These are phyloP conservation scores for Panagrolaimus sp. DNA, from an alignment of 1,140 invertebrate species.

Conservation along the genomic window DNA sequence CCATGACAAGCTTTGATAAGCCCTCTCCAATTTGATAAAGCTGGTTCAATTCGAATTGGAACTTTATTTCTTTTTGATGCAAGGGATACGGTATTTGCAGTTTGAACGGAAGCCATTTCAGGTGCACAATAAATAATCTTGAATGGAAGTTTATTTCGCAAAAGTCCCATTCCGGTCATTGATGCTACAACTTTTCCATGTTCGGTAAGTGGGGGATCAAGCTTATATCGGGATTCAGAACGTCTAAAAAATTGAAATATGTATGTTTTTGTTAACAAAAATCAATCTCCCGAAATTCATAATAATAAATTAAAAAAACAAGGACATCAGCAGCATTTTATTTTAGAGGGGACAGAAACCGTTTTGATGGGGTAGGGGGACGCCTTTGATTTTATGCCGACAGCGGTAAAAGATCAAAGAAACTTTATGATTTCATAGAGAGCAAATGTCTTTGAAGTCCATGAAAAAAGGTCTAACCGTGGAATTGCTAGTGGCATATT, in stretches of 20 bases:
- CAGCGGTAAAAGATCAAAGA: no score
- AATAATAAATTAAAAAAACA: no score
- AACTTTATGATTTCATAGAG: no score
- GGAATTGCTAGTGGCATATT: neutral
- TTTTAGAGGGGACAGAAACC: no score
- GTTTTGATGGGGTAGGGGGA: no score
- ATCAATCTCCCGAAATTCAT: no score
- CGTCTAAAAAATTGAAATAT: no score
- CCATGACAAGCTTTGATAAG: neutral
- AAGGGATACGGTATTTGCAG: neutral
- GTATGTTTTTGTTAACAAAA: no score
- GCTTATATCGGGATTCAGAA: neutral
- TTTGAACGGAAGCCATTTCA: constrained; percentile 2
- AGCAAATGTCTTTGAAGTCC: no score
- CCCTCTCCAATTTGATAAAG: constrained; percentile 12
- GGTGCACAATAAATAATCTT: constrained; percentile 8
- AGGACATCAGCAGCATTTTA: no score
- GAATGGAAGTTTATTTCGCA: neutral
- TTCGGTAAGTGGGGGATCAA: constrained; percentile 6
- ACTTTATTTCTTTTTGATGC: neutral
- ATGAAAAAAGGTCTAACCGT: no score
- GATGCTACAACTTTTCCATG: constrained; percentile 3
- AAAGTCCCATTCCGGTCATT: neutral
- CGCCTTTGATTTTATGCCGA: no score
- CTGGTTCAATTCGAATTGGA: constrained; percentile 7